These are phyloP conservation scores for Pemphigus obesinymphae DNA, from an alignment of 1,140 invertebrate species.

Conservation along the genomic window DNA sequence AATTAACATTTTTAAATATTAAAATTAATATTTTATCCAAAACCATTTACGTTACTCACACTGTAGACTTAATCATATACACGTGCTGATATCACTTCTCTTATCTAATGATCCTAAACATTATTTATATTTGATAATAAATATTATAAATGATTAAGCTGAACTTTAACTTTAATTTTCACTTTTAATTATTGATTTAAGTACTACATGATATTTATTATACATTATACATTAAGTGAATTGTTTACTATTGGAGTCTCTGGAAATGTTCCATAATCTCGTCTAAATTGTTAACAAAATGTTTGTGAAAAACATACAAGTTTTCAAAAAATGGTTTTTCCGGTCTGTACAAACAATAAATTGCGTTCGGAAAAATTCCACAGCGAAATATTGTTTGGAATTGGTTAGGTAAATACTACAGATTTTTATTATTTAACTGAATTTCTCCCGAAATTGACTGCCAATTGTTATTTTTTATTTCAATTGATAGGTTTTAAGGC, in stretches of 20 bases:
- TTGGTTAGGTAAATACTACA: conserved; percentile 42
- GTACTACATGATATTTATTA: not conserved
- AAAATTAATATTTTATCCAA: not conserved
- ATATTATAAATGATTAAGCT: not conserved
- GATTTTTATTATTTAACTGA: too few species aligned
- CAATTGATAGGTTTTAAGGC: too few species aligned
- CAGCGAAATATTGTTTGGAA: conserved; percentile 41
- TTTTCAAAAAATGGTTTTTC: not conserved
- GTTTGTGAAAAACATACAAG: not conserved
- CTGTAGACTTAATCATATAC: not conserved
- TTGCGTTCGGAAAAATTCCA: conserved; percentile 6
- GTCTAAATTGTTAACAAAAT: not conserved
- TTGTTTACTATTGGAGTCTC: not conserved
- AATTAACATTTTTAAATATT: not conserved
- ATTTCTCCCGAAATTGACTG: too few species aligned
- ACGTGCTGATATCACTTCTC: not conserved
- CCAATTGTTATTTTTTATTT: too few species aligned
- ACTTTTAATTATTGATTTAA: too few species aligned
- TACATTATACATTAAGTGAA: not conserved
- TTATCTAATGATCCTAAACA: not conserved
- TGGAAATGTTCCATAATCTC: not conserved
- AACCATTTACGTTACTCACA: not conserved
- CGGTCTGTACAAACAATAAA: not conserved
- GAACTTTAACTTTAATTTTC: not conserved
- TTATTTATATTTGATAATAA: too few species aligned